Base-by-base conservation (phyloP, 2,113 vertebrate genomes). In the Morone saxatilis region DNA sequence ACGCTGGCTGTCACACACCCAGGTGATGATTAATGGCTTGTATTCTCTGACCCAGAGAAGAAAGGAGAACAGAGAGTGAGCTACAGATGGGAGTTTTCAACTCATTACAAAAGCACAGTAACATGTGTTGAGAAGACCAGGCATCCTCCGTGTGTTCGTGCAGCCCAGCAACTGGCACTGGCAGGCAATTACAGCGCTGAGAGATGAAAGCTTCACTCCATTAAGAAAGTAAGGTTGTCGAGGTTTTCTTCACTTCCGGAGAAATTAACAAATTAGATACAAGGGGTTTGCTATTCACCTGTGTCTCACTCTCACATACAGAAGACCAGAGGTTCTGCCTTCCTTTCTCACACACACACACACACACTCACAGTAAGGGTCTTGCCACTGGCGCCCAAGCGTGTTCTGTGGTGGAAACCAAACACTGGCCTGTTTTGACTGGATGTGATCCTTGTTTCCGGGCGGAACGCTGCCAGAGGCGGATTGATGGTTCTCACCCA, bases 1-100 rank as follows among this genome's bases (percentile, higher is more conserved):
- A 93, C 62, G 5, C 83, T 65, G 89, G 88, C 91, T 93, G 94
- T 93, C 92, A 93, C 91, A 84, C 75, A 38, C 71, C 48, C 91
- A 95, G 94, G 93, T 94, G 91, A 95, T 95, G 94, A 95, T 95
- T 93, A 94, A 95, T 95, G 93, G 91, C 88, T 89, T 80, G 81
- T 93, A 90, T 93, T 93, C 89, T 85, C 83, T 90, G 91, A 93
- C 89, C 92, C 91, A 59, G 71, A 88, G 90, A 89, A 89, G 87
- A 93, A 92, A 93, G 90, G 87, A 53, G 91, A 91, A 75, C 85
- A 86, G 86, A 79, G 85, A 81, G 88, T 38, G 38, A 50, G 78
- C 88, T 86, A 86, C 92, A 94, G 91, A 94, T 93, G 92, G 94
- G 89, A 92, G 87, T 88, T 92, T 91, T 93, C 89, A 92, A 90